Base-by-base conservation (phyloP, 2,797 vertebrate species). In the Furcifer pardalis region DNA sequence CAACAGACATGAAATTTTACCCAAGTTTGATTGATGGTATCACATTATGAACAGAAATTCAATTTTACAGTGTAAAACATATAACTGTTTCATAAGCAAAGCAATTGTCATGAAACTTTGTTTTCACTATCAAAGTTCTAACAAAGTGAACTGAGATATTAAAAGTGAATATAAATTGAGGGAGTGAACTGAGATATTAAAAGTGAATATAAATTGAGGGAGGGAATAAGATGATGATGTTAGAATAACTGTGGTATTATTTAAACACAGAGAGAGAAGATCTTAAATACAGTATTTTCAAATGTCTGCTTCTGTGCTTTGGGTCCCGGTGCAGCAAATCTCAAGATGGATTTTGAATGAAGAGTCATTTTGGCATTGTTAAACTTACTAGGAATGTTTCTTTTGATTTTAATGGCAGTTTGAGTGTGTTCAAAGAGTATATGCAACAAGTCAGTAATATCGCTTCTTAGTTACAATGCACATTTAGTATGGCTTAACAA, bases 281-380 rank as follows among this genome's bases (percentile, higher is more conserved):
- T 4, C 37, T 81, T 75, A 75, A 66, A 81, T 81, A n/a, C n/a
- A n/a, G n/a, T n/a, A 76, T 81, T 81, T 69, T 85, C 62, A 75
- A 10, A 74, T 74, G 37, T 74, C 71, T 80, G 49, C 13, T 85
- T 75, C n/a, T n/a, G n/a, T n/a, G n/a, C n/a, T n/a, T n/a, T 85
- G 27, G 17, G 35, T 49, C 37, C 46, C 79, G 37, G 25, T 72
- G 37, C 32, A 65, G 13, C 60, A 82, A 27, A 75, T 46, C 59
- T 21, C 80, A 65, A 69, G 32, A 68, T 59, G 77, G 44, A 68
- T 75, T 73, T 72, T 85, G 37, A 85, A 85, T 59, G 71, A 85
- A 76, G 60, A 44, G 35, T 81, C 40, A 12, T 85, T 85, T 65
- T 81, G 84, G 78, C 84, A 81, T 68, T 60, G 46, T 75, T 81